phyloP scores from a whole-genome alignment of 1,140 invertebrate species.

The Danaus plexippus region DNA sequence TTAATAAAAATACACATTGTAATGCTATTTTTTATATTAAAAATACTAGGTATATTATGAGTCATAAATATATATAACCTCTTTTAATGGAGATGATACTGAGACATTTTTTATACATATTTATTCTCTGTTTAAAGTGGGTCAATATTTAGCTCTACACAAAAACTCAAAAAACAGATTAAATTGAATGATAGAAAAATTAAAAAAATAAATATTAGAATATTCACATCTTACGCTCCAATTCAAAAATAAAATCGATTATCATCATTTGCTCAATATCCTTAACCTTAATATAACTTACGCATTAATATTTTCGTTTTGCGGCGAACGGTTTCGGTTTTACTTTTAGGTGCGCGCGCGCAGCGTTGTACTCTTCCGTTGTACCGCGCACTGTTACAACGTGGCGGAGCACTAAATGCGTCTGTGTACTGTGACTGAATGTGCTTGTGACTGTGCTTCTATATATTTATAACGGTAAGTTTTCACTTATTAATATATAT shows the following conservation, averaged over 20 bases:
- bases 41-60: too few species aligned
- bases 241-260: slow-evolving; percentile 35
- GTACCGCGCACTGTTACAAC: slow-evolving; percentile 52
- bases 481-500: slow-evolving; percentile 17
- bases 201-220: too few species aligned
- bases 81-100: too few species aligned
- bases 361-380: slow-evolving; percentile 50
- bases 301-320: slow-evolving; percentile 49
- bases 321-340: slow-evolving; percentile 39
- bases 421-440: slow-evolving; percentile 53
- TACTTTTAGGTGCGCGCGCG: slow-evolving; percentile 55
- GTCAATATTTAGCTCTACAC: too few species aligned
- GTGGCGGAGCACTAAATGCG: slow-evolving; percentile 60
- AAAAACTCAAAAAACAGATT: too few species aligned
- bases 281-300: slow-evolving; percentile 56
- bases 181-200: too few species aligned
- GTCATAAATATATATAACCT: too few species aligned
- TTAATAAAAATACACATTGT: too few species aligned
- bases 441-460: slow-evolving; percentile 46
- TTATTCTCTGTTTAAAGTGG: too few species aligned
- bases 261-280: slow-evolving; percentile 46
- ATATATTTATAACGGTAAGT: slow-evolving; percentile 33
- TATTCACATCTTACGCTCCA: slow-evolving; percentile 24
- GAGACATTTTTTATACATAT: too few species aligned
- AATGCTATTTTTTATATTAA: too few species aligned